Evolutionary conservation across 2,797 vertebrate species (phyloP), one percentile per base, ranked within the genome.

Genomic region (Chelon labrosus): DNA sequence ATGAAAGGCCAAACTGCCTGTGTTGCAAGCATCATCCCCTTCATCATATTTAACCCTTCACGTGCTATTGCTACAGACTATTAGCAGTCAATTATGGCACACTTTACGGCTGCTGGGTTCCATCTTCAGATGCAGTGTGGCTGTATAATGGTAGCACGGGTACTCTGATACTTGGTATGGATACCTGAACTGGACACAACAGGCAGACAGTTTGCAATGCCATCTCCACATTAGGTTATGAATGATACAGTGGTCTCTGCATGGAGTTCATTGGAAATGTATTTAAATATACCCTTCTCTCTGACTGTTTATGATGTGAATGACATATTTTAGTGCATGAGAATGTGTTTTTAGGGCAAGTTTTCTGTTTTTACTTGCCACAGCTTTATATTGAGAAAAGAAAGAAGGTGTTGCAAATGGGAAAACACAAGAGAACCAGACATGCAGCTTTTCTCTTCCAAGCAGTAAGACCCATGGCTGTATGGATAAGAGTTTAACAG

Each of bases 151-250:
- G 31, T 8, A 35, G 31, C 31, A 35, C 7, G 31, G 31, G 31
- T 35, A 35, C 7, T 35, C 31, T 6, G 31, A 35, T 35, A 35
- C 31, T 35, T 35, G 31, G 31, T 35, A 35, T 8, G 54, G 47
- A 65, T 38, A 50, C 39, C 42, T 65, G 19, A 64, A 52, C 25
- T 56, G 50, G 56, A 70, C 39, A 7, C 3, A 8, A 7, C 27
- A 39, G 19, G 7, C 27, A 53, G 52, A 42, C 62, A 65, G 66
- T 41, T 61, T 56, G 20, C 38, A 51, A 22, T 67, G 66, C 65
- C 59, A 42, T 8, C 37, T 77, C 90, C 80, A 80, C 87, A 91
- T 87, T 79, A 85, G 84, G 89, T 57, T 73, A 77, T 70, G 47
- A 80, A 63, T 14, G 57, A 75, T 84, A 70, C 72, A 73, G 60